Evolutionary conservation across 1,140 invertebrate species (phyloP).

Genomic region (Nebria ingens): DNA sequence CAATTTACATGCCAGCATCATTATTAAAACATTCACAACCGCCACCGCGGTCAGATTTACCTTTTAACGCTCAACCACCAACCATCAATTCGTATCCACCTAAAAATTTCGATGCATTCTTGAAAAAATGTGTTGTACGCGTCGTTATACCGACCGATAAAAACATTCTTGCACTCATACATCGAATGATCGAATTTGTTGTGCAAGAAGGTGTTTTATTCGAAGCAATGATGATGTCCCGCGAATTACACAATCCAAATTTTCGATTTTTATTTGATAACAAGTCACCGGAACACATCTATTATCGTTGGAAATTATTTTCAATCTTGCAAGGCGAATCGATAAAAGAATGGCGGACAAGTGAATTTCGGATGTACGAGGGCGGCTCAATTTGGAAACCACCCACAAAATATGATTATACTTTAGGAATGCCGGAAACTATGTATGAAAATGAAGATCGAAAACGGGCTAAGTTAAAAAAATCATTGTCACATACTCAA

Average conservation of each 20-base stretch:
- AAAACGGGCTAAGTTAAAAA: slow-evolving; percentile 42
- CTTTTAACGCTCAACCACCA: slow-evolving; percentile 89
- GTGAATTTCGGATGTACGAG: slow-evolving; percentile 95
- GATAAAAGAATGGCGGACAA: slow-evolving; percentile 78
- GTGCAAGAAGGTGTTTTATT: slow-evolving; percentile 97
- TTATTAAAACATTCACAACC: slow-evolving; percentile 78
- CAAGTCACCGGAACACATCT: slow-evolving; percentile 89
- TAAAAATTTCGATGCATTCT: slow-evolving; percentile 59
- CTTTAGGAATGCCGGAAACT: slow-evolving; percentile 78
- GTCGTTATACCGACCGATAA: slow-evolving; percentile 71
- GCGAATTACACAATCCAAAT: slow-evolving; percentile 90
- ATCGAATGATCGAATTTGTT: slow-evolving; percentile 98
- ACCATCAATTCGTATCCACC: slow-evolving; percentile 29
- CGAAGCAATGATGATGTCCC: slow-evolving; percentile 98
- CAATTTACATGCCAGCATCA: slow-evolving; percentile 91
- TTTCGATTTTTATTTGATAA: slow-evolving; percentile 97
- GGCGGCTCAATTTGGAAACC: slow-evolving; percentile 90
- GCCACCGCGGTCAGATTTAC: slow-evolving; percentile 69
- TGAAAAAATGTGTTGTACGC: slow-evolving; percentile 85
- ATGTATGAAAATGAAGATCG: slow-evolving; percentile 53
- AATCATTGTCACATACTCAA: slow-evolving; percentile 21
- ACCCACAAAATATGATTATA: slow-evolving; percentile 83
- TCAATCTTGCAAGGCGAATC: slow-evolving; percentile 93
- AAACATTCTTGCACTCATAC: slow-evolving; percentile 68
- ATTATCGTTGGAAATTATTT: slow-evolving; percentile 97